Conservation (phyloP, 2,797 vertebrate genomes). For the Acipenser transmontanus region DNA sequence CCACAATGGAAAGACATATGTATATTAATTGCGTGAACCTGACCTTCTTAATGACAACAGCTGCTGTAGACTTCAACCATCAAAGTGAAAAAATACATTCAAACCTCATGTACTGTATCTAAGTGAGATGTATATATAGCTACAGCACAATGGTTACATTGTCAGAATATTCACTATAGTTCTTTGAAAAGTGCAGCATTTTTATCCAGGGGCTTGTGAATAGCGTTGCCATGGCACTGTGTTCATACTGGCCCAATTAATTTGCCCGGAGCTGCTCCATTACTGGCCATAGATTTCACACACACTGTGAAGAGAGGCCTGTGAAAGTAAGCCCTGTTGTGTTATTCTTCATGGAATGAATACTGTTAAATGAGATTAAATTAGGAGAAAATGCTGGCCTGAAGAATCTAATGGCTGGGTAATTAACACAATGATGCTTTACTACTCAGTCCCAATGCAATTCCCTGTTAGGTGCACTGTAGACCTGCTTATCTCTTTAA, state of each 20-base stretch:
- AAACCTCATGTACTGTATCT: too few species aligned
- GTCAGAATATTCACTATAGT: slow-evolving; percentile 63
- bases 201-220: slow-evolving; percentile 68
- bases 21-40: too few species aligned
- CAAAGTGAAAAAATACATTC: too few species aligned
- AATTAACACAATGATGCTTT: not conserved
- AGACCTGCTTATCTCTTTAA: too few species aligned
- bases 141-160: slow-evolving; percentile 56
- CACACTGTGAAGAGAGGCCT: slow-evolving; percentile 49
- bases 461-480: too few species aligned
- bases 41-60: too few species aligned
- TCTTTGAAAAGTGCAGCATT: slow-evolving; percentile 74
- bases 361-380: not conserved
- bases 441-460: not conserved
- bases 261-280: slow-evolving; percentile 60
- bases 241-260: slow-evolving; percentile 78
- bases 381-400: not conserved
- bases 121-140: slow-evolving; percentile 37
- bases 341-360: slow-evolving; percentile 2
- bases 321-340: slow-evolving; percentile 49
- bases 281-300: slow-evolving; percentile 69
- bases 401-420: not conserved
- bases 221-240: slow-evolving; percentile 78
- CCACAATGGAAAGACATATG: too few species aligned
- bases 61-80: too few species aligned